A percentile compares a stretch with the other conserved stretches of the same genome.
Evolutionary conservation across 2,113 vertebrate genomes (phyloP).

Genomic region (Solenodon paradoxus): DNA sequence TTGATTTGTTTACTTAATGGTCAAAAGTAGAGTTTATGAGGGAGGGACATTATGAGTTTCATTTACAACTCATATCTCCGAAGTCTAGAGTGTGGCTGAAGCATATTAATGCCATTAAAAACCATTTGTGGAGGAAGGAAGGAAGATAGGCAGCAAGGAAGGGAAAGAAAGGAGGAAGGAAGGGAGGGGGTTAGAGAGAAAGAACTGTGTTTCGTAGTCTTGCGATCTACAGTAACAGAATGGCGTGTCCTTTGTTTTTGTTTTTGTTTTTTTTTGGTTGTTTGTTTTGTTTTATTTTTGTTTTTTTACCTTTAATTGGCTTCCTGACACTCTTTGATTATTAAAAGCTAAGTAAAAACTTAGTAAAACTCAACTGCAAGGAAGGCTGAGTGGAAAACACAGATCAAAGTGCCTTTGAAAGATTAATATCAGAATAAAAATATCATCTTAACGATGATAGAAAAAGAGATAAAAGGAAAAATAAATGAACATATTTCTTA

Average conservation of each 20-base stretch:
- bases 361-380: background rate
- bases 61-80: background rate
- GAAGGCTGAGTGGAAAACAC: background rate
- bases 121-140: background rate
- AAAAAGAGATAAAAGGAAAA: background rate
- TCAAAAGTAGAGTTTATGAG: background rate
- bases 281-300: no score
- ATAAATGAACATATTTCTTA: background rate
- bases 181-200: background rate
- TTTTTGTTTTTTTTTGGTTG: no score
- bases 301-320: background rate
- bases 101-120: background rate
- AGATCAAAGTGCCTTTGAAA: background rate
- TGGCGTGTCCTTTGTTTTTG: no score
- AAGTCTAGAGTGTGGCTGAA: background rate
- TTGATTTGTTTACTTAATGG: fast-evolving
- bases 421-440: background rate
- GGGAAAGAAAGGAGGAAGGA: background rate
- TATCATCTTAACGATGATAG: background rate
- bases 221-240: background rate
- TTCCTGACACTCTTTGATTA: background rate
- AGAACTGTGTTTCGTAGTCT: background rate
- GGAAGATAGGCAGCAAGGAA: no score
- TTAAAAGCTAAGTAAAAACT: background rate
- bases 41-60: background rate